Evolutionary conservation across 2,797 vertebrate species (phyloP).

Genomic region (Clamator glandarius): DNA sequence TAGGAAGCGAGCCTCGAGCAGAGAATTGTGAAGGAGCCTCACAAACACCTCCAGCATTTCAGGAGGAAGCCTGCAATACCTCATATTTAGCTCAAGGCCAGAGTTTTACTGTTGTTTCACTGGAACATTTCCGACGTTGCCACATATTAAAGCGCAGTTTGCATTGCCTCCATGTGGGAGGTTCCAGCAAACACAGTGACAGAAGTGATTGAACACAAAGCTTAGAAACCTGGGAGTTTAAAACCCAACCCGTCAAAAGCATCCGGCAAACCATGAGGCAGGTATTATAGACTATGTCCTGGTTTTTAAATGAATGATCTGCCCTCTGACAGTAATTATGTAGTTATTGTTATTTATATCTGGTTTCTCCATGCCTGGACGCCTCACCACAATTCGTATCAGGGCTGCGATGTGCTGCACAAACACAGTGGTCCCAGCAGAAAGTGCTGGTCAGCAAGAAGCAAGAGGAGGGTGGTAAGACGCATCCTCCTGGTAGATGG

Average conservation of each 20-base stretch:
- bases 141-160: neutral
- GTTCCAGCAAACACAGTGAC: neutral
- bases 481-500: fast-evolving
- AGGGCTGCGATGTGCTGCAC: neutral
- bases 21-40: neutral
- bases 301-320: neutral
- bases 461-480: neutral
- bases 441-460: neutral
- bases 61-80: neutral
- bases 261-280: fast-evolving
- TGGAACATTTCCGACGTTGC: neutral
- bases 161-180: neutral
- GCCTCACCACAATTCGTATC: fast-evolving
- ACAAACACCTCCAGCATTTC: neutral
- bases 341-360: neutral
- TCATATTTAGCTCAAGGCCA: neutral
- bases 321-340: neutral
- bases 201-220: neutral
- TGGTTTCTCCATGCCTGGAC: neutral
- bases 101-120: neutral
- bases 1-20: neutral
- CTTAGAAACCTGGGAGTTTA: neutral
- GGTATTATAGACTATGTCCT: neutral
- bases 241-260: neutral
- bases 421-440: fast-evolving